Evolutionary conservation across 1,140 invertebrate genomes (phyloP).

Genomic region (Lucilia cuprina): DNA sequence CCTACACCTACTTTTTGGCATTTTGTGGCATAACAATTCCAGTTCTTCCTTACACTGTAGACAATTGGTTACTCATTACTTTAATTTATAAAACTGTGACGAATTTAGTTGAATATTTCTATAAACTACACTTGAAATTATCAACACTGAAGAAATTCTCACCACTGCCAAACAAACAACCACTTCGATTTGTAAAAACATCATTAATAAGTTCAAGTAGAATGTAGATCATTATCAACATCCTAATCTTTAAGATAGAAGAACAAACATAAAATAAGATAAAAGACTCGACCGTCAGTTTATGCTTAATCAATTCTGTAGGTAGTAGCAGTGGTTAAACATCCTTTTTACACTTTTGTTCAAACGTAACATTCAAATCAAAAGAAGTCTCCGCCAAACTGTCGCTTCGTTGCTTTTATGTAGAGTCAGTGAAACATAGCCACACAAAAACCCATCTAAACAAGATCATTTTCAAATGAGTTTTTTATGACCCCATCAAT

Average conservation of each 20-base stretch:
- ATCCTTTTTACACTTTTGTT: constrained; percentile 20
- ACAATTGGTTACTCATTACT: constrained; percentile 19
- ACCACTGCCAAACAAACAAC: not conserved
- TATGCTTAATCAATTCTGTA: constrained; percentile 13
- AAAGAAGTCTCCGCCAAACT: not conserved
- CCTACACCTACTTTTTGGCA: not conserved
- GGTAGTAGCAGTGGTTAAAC: constrained; percentile 22
- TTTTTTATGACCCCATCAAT: not conserved
- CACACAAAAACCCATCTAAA: not conserved
- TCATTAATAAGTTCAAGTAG: not conserved
- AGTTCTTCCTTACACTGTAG: not conserved
- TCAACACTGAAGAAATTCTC: not conserved
- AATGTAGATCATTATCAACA: not conserved
- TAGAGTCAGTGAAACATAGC: not conserved
- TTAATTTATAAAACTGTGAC: not conserved
- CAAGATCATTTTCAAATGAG: not conserved
- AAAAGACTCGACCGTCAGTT: constrained; percentile 5
- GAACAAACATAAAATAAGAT: constrained; percentile 17
- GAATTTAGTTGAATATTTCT: not conserved
- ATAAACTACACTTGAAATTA: not conserved
- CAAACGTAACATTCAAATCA: not conserved
- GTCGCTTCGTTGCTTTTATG: not conserved
- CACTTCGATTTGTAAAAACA: not conserved
- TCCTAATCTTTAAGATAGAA: not conserved
- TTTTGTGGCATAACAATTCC: not conserved